Percentiles rank a stretch among this genome's conserved stretches.
Evolutionary conservation across 1,140 invertebrate species (phyloP).

Genomic region (Centruroides sculpturatus): DNA sequence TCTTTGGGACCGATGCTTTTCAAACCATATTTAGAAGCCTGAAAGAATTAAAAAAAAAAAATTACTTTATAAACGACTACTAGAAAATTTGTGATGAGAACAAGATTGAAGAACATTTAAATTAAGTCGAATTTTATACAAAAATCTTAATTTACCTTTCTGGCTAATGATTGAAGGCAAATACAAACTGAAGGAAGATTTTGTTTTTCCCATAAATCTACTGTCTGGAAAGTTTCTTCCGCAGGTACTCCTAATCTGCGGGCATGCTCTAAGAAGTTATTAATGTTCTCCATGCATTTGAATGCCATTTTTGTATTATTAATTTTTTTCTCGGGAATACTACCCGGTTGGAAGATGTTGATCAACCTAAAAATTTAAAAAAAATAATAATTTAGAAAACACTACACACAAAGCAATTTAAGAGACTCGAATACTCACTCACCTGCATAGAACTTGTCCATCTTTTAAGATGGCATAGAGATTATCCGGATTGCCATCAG

Average conservation of each 20-base stretch:
- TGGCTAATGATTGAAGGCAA: slow-evolving; percentile 80
- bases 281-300: slow-evolving; percentile 98
- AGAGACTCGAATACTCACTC: slow-evolving; percentile 17
- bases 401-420: background rate
- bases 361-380: slow-evolving; percentile 45
- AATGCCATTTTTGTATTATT: slow-evolving; percentile 57
- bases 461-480: slow-evolving; percentile 78
- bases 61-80: too few species aligned
- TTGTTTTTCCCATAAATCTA: slow-evolving; percentile 84
- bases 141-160: slow-evolving; percentile 54
- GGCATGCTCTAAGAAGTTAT: slow-evolving; percentile 74
- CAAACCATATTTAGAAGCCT: slow-evolving; percentile 74
- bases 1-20: slow-evolving; percentile 75
- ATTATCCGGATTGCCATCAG: slow-evolving; percentile 58
- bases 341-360: slow-evolving; percentile 42
- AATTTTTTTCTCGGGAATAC: slow-evolving; percentile 20
- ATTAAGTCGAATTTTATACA: background rate
- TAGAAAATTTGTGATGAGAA: background rate
- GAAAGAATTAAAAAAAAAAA: slow-evolving; percentile 22
- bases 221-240: slow-evolving; percentile 81
- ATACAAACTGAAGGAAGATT: slow-evolving; percentile 91
- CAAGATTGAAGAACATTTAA: background rate
- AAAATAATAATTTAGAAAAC: background rate
- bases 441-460: slow-evolving; percentile 74
- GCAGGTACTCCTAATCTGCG: slow-evolving; percentile 78